Conservation (phyloP, 2,888 invertebrate genomes). For the Ectemnius cavifrons region DNA sequence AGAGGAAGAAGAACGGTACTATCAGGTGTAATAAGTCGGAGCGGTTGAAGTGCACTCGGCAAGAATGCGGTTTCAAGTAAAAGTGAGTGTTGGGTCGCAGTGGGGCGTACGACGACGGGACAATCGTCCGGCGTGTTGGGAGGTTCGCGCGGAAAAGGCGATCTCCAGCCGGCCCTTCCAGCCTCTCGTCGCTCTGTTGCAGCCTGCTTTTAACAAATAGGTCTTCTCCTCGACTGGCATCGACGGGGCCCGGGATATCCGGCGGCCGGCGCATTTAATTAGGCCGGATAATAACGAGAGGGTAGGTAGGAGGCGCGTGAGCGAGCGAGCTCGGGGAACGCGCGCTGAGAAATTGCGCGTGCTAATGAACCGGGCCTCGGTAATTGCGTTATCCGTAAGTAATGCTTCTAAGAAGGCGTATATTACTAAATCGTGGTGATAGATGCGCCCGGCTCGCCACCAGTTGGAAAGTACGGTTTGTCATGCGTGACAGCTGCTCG, state of each 20-base stretch:
- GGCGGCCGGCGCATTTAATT: conserved; percentile 2
- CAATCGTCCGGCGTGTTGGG: too few relatives aligned
- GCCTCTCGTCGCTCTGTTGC: too few relatives aligned
- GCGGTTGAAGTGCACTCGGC: conserved; percentile 28
- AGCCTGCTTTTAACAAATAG: too few relatives aligned
- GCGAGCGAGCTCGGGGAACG: not conserved
- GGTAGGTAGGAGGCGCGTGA: too few relatives aligned
- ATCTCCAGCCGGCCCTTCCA: too few relatives aligned
- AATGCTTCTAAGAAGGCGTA: conserved; percentile 5
- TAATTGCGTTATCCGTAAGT: conserved; percentile 2
- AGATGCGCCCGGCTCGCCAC: conserved; percentile 34
- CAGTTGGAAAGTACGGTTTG: conserved; percentile 34
- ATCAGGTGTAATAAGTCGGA: conserved; percentile 37
- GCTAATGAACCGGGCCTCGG: conserved; percentile 4
- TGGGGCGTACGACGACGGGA: not conserved
- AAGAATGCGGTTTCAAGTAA: conserved; percentile 22
- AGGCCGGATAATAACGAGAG: conserved; percentile 4
- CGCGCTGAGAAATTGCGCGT: conserved; percentile 4
- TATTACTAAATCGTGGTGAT: conserved; percentile 27
- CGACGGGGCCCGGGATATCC: not conserved
- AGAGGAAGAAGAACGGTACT: conserved; percentile 13
- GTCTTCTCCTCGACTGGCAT: conserved; percentile 1
- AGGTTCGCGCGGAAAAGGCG: too few relatives aligned
- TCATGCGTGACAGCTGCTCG: conserved; percentile 49
- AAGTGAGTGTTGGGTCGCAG: not conserved